Conservation (phyloP, 2,888 invertebrate species). For the Sesia bembeciformis region DNA sequence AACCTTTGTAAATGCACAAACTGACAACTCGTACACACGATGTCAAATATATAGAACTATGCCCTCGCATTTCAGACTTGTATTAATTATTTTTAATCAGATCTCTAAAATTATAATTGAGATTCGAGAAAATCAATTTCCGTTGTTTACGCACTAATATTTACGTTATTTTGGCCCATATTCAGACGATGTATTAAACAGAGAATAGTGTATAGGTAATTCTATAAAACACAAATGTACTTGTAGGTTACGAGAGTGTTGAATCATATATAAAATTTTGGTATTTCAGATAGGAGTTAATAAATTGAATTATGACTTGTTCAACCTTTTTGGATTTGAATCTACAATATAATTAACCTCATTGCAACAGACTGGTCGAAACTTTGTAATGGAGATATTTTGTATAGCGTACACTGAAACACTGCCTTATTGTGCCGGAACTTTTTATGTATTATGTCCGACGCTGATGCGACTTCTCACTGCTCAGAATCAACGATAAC, state of each 20-base stretch:
- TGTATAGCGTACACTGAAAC: slow-evolving; percentile 70
- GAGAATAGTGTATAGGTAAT: slow-evolving; percentile 65
- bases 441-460: neutral
- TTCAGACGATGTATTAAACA: slow-evolving; percentile 61
- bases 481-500: neutral
- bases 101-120: neutral
- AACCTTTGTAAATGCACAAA: neutral
- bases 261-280: slow-evolving; percentile 61
- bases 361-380: slow-evolving; percentile 70
- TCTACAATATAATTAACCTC: slow-evolving; percentile 69
- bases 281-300: slow-evolving; percentile 67
- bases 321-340: slow-evolving; percentile 73
- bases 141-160: neutral
- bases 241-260: slow-evolving; percentile 71
- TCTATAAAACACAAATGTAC: slow-evolving; percentile 63
- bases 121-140: neutral
- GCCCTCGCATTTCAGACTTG: slow-evolving; percentile 64
- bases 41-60: slow-evolving; percentile 18
- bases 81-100: slow-evolving; percentile 36
- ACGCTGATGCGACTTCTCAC: neutral
- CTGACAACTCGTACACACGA: neutral
- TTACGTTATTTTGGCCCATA: slow-evolving; percentile 43
- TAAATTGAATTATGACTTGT: slow-evolving; percentile 61
- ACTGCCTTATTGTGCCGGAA: slow-evolving; percentile 73
- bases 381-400: slow-evolving; percentile 68